These are phyloP conservation scores for Tachypleus tridentatus DNA, from an alignment of 1,140 invertebrate species.

Conservation along the genomic window DNA sequence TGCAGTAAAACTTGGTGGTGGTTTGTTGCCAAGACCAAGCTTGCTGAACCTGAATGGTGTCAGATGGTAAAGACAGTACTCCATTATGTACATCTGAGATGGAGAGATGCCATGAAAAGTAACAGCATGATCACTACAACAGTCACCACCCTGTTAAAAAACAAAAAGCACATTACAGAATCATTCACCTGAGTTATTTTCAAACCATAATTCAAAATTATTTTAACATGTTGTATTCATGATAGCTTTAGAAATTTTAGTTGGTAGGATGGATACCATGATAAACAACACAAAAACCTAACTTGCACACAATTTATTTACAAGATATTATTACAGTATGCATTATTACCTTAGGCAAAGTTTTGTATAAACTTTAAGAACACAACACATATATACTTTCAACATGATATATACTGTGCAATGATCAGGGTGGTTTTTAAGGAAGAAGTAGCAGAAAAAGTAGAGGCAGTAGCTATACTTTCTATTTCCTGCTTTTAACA, in stretches of 20 bases:
- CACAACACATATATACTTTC: no score
- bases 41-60: conserved; percentile 18
- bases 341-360: no score
- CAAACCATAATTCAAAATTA: neutral
- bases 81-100: conserved; percentile 30
- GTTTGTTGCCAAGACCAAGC: conserved; percentile 16
- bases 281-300: no score
- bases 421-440: no score
- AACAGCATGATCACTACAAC: conserved; percentile 38
- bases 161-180: conserved; percentile 12
- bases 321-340: no score
- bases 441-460: no score
- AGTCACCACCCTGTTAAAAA: conserved; percentile 32
- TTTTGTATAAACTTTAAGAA: no score
- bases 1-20: neutral
- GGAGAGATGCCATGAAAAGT: conserved; percentile 36
- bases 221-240: neutral
- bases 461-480: no score
- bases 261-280: neutral
- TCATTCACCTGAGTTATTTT: neutral
- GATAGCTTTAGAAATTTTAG: neutral
- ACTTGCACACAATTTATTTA: no score
- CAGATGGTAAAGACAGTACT: conserved; percentile 25
- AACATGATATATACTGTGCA: no score
- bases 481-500: no score